A percentile compares a stretch with the other conserved stretches of the same genome.
Conservation (phyloP, 2,113 vertebrate species). For the Chionodraco myersi region DNA sequence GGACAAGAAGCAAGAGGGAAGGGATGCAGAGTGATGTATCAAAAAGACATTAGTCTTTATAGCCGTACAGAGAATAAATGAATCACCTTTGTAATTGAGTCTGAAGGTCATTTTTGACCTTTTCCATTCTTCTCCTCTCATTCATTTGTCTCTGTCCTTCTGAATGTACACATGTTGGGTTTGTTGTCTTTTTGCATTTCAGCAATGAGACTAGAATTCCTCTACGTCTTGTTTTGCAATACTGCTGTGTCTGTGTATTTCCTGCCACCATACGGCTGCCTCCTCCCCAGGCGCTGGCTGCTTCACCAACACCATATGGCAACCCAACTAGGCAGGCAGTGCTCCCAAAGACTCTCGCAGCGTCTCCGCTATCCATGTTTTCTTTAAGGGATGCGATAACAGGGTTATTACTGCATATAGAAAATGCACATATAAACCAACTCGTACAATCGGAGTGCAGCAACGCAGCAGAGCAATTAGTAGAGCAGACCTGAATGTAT, state of each 20-base stretch:
- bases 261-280: conserved; percentile 78
- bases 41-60: conserved; percentile 31
- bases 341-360: conserved; percentile 30
- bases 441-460: not conserved
- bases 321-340: conserved; percentile 54
- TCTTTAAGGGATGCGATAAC: conserved; percentile 3
- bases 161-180: conserved; percentile 1
- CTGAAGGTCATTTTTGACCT: conserved; percentile 64
- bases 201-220: conserved; percentile 26
- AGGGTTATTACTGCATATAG: not conserved
- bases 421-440: conserved; percentile 1
- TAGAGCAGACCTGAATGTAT: not conserved
- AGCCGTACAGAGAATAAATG: conserved; percentile 24
- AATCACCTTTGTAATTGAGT: conserved; percentile 55
- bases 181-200: conserved; percentile 24
- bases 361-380: conserved; percentile 19
- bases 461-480: not conserved
- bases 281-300: conserved; percentile 70
- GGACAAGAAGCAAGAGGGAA: conserved; percentile 21
- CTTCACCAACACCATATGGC: conserved; percentile 76
- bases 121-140: conserved; percentile 31
- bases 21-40: conserved; percentile 32
- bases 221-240: conserved; percentile 53
- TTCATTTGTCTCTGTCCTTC: conserved; percentile 47
- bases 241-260: conserved; percentile 65